These are phyloP conservation scores for Gulo gulo DNA, from an alignment of 2,113 vertebrate species.

Conservation along the genomic window DNA sequence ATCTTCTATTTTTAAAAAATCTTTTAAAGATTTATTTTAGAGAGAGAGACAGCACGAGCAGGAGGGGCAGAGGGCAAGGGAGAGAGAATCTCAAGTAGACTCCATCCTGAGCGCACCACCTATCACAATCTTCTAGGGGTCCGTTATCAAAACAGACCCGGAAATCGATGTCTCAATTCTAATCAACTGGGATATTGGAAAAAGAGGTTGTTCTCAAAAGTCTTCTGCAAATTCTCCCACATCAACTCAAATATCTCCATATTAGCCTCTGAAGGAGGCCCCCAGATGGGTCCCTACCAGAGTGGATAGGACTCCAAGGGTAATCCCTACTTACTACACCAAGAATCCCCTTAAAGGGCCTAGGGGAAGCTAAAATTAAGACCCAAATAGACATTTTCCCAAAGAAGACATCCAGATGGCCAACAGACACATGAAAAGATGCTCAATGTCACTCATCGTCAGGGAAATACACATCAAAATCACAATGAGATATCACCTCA, in stretches of 20 bases:
- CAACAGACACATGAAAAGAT: not conserved
- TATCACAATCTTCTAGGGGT: not conserved
- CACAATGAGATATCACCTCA: not conserved
- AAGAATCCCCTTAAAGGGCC: not conserved
- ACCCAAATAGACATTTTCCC: not conserved
- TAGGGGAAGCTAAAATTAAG: not conserved
- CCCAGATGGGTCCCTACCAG: not conserved
- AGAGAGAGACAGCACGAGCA: not conserved
- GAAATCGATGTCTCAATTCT: not conserved
- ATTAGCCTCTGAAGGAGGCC: not conserved
- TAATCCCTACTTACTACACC: not conserved
- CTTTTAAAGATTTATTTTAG: not conserved
- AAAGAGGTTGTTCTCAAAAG: not conserved
- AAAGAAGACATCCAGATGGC: not conserved
- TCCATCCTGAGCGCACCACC: not conserved
- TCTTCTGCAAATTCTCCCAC: not conserved
- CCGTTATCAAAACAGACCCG: not conserved
- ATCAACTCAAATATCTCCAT: not conserved
- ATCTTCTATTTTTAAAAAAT: not conserved
- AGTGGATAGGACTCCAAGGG: not conserved
- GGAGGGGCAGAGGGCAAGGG: not conserved
- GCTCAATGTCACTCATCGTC: not conserved
- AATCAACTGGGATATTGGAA: not conserved
- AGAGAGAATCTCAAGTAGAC: not conserved
- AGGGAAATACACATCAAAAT: not conserved